phyloP scores from a whole-genome alignment of 2,888 invertebrate species.

The Chironomus tentans region DNA sequence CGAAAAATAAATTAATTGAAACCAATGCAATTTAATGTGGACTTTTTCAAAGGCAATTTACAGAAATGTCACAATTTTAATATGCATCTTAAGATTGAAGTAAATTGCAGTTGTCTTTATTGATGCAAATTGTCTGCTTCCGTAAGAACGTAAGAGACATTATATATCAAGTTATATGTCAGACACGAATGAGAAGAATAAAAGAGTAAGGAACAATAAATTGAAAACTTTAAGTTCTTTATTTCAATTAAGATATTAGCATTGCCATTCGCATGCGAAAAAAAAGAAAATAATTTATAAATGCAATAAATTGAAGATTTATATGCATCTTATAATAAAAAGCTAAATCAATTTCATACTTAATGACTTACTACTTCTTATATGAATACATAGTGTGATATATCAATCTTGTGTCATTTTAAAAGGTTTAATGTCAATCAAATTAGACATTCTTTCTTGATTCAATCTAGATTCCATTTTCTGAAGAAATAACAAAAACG shows the following conservation, averaged over 20 bases:
- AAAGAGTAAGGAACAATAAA: not conserved
- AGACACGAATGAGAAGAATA: not conserved
- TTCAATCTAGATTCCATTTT: no score
- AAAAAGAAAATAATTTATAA: no score
- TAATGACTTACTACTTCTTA: not conserved
- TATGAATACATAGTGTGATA: not conserved
- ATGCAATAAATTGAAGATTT: no score
- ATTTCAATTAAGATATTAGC: no score
- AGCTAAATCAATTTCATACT: not conserved
- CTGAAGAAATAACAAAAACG: no score
- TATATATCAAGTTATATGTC: not conserved
- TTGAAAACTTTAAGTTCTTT: no score
- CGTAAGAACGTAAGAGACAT: not conserved
- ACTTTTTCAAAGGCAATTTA: not conserved
- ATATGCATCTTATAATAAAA: no score
- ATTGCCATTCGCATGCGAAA: no score
- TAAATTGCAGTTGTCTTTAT: slow-evolving; percentile 7
- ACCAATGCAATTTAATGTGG: not conserved
- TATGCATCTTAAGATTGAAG: not conserved
- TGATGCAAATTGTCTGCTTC: slow-evolving; percentile 12
- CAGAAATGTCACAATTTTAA: not conserved
- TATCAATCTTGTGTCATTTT: not conserved
- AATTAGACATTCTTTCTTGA: not conserved
- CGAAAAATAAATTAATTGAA: not conserved
- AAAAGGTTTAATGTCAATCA: not conserved